phyloP scores from a whole-genome alignment of 2,113 vertebrate genomes.

The Larimichthys polyactis region DNA sequence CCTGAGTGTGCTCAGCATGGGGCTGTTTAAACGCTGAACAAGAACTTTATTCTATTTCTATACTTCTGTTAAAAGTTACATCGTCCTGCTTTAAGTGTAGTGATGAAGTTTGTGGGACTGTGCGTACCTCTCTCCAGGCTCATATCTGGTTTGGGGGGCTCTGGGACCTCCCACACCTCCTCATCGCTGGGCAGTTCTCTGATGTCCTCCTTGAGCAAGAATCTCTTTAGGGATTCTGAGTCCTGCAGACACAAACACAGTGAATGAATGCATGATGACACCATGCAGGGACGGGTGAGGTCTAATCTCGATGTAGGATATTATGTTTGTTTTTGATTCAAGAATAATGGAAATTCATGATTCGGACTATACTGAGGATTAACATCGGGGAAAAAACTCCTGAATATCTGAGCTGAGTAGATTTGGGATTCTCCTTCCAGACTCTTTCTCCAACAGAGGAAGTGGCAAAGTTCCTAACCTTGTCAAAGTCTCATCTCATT shows the following conservation, averaged over 20 bases:
- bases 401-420: neutral
- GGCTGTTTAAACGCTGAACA: too few relatives aligned
- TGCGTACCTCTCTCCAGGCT: slow-evolving; percentile 62
- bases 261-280: neutral
- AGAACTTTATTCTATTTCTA: neutral
- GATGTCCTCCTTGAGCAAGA: slow-evolving; percentile 75
- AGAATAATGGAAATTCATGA: neutral
- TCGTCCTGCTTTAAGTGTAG: neutral
- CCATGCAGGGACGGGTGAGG: neutral
- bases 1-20: neutral
- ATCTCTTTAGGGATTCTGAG: slow-evolving; percentile 62
- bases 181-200: slow-evolving; percentile 77
- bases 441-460: neutral
- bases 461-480: slow-evolving; percentile 4
- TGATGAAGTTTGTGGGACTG: neutral
- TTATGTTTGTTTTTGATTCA: neutral
- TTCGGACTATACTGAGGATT: neutral
- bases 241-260: slow-evolving; percentile 65
- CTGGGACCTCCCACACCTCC: slow-evolving; percentile 84
- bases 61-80: neutral
- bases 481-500: neutral
- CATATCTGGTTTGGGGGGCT: slow-evolving; percentile 62
- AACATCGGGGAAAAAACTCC: neutral
- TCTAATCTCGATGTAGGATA: neutral
- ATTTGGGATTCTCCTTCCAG: neutral